phyloP scores from a whole-genome alignment of 2,888 invertebrate species.

The Drosophila cognata region DNA sequence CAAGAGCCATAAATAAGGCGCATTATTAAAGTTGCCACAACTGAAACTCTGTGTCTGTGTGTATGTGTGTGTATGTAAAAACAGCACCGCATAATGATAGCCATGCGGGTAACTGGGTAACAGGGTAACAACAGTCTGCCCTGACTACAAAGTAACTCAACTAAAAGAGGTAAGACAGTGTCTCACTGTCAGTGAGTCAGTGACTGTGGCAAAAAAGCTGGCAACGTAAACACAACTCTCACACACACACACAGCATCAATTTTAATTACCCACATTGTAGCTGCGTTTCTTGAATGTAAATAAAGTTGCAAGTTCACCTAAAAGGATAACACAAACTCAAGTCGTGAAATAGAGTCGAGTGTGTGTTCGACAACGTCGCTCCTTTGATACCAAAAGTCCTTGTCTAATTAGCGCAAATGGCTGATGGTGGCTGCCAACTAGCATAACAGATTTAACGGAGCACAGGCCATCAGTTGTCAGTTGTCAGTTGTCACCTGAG shows the following conservation, averaged over 20 bases:
- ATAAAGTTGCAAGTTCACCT: constrained; percentile 46
- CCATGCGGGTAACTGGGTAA: constrained; percentile 9
- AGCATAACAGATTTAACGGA: constrained; percentile 12
- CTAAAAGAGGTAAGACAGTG: constrained; percentile 26
- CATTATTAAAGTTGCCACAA: constrained; percentile 65
- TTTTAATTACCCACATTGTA: constrained; percentile 79
- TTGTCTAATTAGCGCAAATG: constrained; percentile 34
- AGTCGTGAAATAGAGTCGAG: not conserved
- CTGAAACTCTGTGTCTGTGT: constrained; percentile 24
- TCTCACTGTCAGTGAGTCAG: constrained; percentile 8
- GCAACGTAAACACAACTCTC: constrained; percentile 60
- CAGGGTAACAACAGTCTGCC: constrained; percentile 9
- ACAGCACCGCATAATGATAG: constrained; percentile 43
- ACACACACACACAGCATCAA: constrained; percentile 39
- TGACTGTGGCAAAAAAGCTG: constrained; percentile 40
- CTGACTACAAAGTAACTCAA: constrained; percentile 39
- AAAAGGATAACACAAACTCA: constrained; percentile 21
- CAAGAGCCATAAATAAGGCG: constrained; percentile 49
- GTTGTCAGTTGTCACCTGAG: constrained; percentile 3
- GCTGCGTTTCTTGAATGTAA: constrained; percentile 48
- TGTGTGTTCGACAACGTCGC: constrained; percentile 10
- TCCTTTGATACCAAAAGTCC: constrained; percentile 28
- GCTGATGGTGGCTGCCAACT: constrained; percentile 17
- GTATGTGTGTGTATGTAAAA: constrained; percentile 5
- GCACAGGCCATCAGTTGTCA: not conserved